Base-by-base conservation (phyloP, 2,113 vertebrate species). In the Eleginops maclovinus region DNA sequence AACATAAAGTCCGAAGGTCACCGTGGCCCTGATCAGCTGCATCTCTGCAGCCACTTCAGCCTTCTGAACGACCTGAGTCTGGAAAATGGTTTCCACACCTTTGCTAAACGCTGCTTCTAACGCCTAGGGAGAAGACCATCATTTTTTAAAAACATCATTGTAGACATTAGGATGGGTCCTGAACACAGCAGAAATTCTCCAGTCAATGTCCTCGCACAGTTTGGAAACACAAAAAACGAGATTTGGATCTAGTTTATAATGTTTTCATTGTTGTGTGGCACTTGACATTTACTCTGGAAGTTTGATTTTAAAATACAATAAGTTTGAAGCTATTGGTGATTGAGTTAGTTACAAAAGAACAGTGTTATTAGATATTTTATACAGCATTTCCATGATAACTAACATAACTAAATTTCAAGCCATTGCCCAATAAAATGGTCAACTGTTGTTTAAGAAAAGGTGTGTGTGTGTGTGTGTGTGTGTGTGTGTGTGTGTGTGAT, bases 41-140 rank as follows among this genome's bases (percentile, higher is more conserved):
- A 93, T 63, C 77, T 95, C 94, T 40, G 82, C 24, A 31, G 43
- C 56, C n/a, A 93, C 63, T 10, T 92, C 92, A 10, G 89, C 7
- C 1, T 2, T 16, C 54, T 84, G 53, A n/a, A 21, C 0, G 19
- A 41, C 74, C 3, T 61, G 84, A 49, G 24, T 9, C 46, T 81
- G 3, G 44, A 90, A 89, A 64, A 94, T 12, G 13, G 15, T 4
- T 0, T 92, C 77, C 77, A 95, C 88, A 0, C 81, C 31, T 0
- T 21, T 2, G 16, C 67, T 63, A 17, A 95, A 93, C 0, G 53
- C 88, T 16, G 2, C 12, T 0, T 77, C 71, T 14, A 69, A 1
- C 0, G 66, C 91, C 94, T 95, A 81, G 1, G 62, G 21, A 41
- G 21, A 72, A 36, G 31, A 36, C 31, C 31, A 36, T 36, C 31